These are phyloP conservation scores for Chaetura pelagica DNA, from an alignment of 2,113 vertebrate species.

Conservation along the genomic window DNA sequence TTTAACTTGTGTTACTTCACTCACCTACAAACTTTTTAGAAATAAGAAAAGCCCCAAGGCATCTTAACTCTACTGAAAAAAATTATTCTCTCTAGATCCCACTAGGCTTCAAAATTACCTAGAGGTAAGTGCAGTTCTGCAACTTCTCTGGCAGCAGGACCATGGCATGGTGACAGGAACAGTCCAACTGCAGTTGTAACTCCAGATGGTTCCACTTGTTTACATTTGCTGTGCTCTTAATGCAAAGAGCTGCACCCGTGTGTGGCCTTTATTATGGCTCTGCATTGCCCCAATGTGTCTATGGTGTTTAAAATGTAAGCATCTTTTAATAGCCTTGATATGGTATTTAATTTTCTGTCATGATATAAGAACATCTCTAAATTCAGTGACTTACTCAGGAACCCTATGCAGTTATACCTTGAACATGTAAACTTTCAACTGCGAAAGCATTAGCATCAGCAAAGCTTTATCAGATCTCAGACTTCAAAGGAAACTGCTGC, in stretches of 20 bases:
- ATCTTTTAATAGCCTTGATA: not conserved
- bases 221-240: too few species aligned
- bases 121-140: not conserved
- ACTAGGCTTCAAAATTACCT: not conserved
- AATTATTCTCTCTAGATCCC: not conserved
- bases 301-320: not conserved
- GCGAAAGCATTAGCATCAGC: accelerated
- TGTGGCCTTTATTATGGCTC: accelerated
- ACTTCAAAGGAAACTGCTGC: not conserved
- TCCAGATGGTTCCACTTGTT: not conserved
- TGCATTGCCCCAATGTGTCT: accelerated
- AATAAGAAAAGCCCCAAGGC: not conserved
- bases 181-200: accelerated
- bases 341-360: not conserved
- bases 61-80: not conserved
- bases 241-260: accelerated
- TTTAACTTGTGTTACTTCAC: accelerated
- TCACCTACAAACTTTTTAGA: not conserved
- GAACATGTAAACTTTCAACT: accelerated
- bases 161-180: accelerated
- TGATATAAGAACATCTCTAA: not conserved
- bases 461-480: not conserved
- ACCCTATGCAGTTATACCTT: not conserved
- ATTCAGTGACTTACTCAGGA: not conserved
- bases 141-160: not conserved